Base-by-base conservation (phyloP, 2,888 invertebrate species). In the Drosophila ustulata region DNA sequence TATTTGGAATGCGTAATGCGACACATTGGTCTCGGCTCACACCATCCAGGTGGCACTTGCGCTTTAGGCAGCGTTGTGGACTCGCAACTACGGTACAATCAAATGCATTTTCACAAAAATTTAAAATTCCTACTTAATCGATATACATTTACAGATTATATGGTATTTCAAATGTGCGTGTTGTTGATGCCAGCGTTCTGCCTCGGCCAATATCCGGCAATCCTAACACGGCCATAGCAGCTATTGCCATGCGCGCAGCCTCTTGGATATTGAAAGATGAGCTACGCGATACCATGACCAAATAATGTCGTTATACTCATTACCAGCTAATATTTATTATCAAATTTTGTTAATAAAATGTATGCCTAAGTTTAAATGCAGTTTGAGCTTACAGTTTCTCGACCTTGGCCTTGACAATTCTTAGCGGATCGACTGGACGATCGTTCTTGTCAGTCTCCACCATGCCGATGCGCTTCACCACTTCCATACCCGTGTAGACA, bases 401-500 rank as follows among this genome's bases (percentile, higher is more conserved):
- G 13, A 93, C 89, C 79, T 90, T 91, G n/a, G 92, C 94, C 88
- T 94, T 94, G 3, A 96, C 93, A 89, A 98, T 97, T 91, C 95
- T 95, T 0, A 99, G 94, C 91, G 97, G 96, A 92, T 97, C 97
- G 7, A 97, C 95, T 0, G 99, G 99, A 79, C 96, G 94, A 92
- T 99, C 99, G 92, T 96, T 95, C 92, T 96, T 96, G 91, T 99
- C 99, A 45, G 98, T 98, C 91, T 99, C 98, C 2, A 98, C 97
- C 89, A 98, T 93, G 7, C 98, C 98, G 83, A 99, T 97, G 88
- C 98, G 94, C 90, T 98, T 97, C 0, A 99, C 96, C 37, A 97
- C 97, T 77, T 95, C 94, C 97, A 99, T 98, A 1, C 99, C 99
- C 59, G 95, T 94, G 88, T 96, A 94, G 5, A 99, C 94, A 76